phyloP scores from a whole-genome alignment of 2,113 vertebrate genomes.

The Brachyhypopomus gauderio region DNA sequence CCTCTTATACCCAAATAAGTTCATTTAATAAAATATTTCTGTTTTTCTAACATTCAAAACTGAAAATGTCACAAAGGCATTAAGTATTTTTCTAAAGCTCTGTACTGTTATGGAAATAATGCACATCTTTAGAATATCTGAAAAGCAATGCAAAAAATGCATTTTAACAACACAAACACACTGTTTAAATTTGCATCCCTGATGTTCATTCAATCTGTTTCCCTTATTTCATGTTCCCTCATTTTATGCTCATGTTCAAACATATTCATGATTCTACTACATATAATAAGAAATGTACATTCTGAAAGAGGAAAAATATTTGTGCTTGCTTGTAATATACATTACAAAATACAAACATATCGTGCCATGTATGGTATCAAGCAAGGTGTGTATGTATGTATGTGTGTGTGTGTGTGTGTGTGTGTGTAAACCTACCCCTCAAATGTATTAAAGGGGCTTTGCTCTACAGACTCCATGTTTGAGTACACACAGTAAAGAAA shows the following conservation, averaged over 20 bases:
- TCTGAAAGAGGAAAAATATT: neutral
- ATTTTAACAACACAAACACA: neutral
- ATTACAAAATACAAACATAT: neutral
- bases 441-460: slow-evolving; percentile 43
- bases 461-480: slow-evolving; percentile 49
- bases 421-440: slow-evolving; percentile 18
- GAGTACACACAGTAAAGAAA: slow-evolving; percentile 63
- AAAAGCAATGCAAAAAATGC: neutral
- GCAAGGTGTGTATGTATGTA: neutral
- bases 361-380: neutral
- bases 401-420: too few relatives aligned
- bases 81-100: neutral
- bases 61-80: neutral
- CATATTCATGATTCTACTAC: neutral
- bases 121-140: neutral
- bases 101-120: neutral
- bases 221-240: too few relatives aligned
- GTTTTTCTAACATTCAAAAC: neutral
- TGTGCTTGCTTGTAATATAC: neutral
- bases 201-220: neutral
- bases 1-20: neutral
- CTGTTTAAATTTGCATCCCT: neutral
- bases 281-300: slow-evolving; percentile 8
- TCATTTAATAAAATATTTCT: neutral
- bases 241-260: neutral